Evolutionary conservation across 2,113 vertebrate genomes (phyloP).

Genomic region (Athene noctua): DNA sequence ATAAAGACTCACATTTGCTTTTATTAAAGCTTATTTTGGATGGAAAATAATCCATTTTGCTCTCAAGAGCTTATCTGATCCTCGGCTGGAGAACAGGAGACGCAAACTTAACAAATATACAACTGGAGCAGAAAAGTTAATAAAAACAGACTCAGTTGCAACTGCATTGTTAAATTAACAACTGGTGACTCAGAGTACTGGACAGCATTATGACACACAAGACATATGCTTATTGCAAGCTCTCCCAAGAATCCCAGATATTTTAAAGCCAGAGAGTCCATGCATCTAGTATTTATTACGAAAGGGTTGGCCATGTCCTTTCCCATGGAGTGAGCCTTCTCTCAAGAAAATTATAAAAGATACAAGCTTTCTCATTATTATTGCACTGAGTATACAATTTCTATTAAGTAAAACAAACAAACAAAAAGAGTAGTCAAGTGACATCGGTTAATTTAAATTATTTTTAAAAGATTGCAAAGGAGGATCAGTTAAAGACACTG

Average conservation of each 20-base stretch:
- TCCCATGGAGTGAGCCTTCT: neutral
- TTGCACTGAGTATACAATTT: neutral
- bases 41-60: neutral
- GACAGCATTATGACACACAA: conserved; percentile 28
- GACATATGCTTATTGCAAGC: conserved; percentile 2
- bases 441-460: neutral
- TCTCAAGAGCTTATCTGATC: conserved; percentile 26
- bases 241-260: conserved; percentile 41
- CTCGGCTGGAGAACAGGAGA: neutral
- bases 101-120: neutral
- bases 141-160: conserved; percentile 20
- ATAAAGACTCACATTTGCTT: neutral
- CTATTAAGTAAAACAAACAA: neutral
- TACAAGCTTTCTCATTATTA: neutral
- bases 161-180: conserved; percentile 32
- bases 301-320: neutral
- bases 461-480: neutral
- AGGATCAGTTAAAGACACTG: neutral
- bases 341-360: neutral
- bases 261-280: conserved; percentile 2
- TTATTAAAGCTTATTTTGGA: conserved; percentile 43
- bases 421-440: neutral
- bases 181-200: conserved; percentile 42
- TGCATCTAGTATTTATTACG: neutral
- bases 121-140: neutral